Evolutionary conservation across 1,140 invertebrate species (phyloP).

Genomic region (Eupeodes corollae): DNA sequence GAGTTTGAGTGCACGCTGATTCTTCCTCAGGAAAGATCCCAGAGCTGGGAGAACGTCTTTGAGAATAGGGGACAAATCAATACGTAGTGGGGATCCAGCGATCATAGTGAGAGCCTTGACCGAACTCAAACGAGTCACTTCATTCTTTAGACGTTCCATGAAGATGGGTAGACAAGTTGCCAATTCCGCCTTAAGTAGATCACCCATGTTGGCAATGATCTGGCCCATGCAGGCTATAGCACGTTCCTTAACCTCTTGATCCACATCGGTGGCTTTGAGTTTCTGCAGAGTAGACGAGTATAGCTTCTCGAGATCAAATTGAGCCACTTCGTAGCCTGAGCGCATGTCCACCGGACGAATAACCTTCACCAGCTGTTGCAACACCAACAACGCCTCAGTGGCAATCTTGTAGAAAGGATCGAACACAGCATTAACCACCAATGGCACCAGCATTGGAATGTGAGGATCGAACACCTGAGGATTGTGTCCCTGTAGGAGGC

Average conservation of each 20-base stretch:
- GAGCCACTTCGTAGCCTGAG: conserved; percentile 43
- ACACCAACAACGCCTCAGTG: conserved; percentile 82
- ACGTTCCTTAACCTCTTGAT: conserved; percentile 96
- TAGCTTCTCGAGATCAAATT: conserved; percentile 40
- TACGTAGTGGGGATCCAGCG: conserved; percentile 76
- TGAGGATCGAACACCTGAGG: conserved; percentile 64
- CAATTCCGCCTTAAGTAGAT: conserved; percentile 61
- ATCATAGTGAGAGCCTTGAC: conserved; percentile 93
- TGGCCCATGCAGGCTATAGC: conserved; percentile 96
- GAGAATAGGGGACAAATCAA: conserved; percentile 77
- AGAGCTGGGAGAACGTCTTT: conserved; percentile 82
- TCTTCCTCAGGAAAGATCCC: conserved; percentile 91
- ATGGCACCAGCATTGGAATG: conserved; percentile 71
- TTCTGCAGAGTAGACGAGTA: conserved; percentile 77
- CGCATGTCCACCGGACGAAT: conserved; percentile 69
- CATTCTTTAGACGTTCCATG: conserved; percentile 86
- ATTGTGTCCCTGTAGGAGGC: conserved; percentile 71
- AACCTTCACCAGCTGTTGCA: conserved; percentile 91
- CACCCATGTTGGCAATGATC: conserved; percentile 84
- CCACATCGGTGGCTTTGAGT: conserved; percentile 88
- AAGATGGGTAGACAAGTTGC: conserved; percentile 84
- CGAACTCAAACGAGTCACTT: conserved; percentile 91
- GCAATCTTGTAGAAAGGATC: conserved; percentile 99
- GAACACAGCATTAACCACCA: conserved; percentile 75
- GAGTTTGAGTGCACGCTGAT: conserved; percentile 89